Evolutionary conservation across 2,113 vertebrate genomes (phyloP).

Genomic region (Orthochromis indermauri): DNA sequence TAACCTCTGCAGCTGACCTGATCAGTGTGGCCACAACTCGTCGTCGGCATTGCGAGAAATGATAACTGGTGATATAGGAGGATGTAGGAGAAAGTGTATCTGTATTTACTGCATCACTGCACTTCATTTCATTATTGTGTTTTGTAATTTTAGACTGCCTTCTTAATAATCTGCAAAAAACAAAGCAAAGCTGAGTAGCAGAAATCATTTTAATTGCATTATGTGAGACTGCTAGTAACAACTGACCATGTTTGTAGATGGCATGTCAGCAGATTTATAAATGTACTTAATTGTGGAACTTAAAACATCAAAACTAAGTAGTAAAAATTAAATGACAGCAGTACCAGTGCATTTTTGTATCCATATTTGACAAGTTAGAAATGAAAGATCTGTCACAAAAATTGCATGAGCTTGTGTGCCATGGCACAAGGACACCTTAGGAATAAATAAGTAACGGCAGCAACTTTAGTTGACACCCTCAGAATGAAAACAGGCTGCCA

Average conservation of each 20-base stretch:
- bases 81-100: background rate
- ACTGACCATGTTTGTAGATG: background rate
- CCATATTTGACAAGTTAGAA: background rate
- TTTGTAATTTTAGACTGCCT: background rate
- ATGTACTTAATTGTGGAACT: background rate
- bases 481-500: background rate
- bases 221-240: background rate
- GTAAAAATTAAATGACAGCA: background rate
- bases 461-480: background rate
- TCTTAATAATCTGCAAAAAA: background rate
- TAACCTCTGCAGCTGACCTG: conserved; percentile 55
- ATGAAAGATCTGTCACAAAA: background rate
- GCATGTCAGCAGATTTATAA: background rate
- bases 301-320: background rate
- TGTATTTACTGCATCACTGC: background rate
- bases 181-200: background rate
- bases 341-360: background rate
- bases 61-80: background rate
- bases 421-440: background rate
- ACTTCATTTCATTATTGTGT: background rate
- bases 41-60: background rate
- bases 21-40: background rate
- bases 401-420: background rate
- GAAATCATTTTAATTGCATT: background rate
- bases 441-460: background rate